Conservation (phyloP, 2,113 vertebrate genomes). For the Scytalopus superciliaris region DNA sequence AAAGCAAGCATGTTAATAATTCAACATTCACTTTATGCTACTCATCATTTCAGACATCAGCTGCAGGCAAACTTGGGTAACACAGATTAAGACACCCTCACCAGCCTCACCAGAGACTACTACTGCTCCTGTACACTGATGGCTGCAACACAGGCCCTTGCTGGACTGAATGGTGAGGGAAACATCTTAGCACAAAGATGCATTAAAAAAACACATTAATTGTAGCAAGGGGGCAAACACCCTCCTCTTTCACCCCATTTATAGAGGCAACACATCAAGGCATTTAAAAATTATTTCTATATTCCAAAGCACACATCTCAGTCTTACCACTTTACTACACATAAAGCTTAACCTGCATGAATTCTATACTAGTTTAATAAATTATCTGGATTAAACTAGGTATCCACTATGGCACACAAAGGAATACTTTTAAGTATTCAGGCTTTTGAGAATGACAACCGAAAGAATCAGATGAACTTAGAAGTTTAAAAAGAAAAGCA, state of each 20-base stretch:
- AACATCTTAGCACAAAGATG: background rate
- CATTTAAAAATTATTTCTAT: background rate
- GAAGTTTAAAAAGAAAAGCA: background rate
- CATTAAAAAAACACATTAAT: background rate
- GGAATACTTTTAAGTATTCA: background rate
- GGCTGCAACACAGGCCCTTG: background rate
- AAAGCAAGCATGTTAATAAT: constrained; percentile 44
- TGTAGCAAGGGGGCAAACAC: background rate
- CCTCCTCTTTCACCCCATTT: background rate
- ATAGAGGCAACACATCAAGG: background rate
- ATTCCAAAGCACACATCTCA: background rate
- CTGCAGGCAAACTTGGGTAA: background rate
- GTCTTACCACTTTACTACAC: background rate
- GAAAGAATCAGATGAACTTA: background rate
- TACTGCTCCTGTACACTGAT: background rate
- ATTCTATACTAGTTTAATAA: background rate
- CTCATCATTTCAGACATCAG: background rate
- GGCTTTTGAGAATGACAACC: background rate
- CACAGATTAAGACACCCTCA: background rate
- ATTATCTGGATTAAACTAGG: background rate
- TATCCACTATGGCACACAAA: background rate
- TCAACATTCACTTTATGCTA: background rate
- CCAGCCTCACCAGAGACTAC: background rate
- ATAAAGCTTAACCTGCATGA: background rate
- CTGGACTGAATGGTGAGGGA: background rate